Base-by-base conservation (phyloP, 1,140 invertebrate genomes). In the Helicorthomorpha holstii region DNA sequence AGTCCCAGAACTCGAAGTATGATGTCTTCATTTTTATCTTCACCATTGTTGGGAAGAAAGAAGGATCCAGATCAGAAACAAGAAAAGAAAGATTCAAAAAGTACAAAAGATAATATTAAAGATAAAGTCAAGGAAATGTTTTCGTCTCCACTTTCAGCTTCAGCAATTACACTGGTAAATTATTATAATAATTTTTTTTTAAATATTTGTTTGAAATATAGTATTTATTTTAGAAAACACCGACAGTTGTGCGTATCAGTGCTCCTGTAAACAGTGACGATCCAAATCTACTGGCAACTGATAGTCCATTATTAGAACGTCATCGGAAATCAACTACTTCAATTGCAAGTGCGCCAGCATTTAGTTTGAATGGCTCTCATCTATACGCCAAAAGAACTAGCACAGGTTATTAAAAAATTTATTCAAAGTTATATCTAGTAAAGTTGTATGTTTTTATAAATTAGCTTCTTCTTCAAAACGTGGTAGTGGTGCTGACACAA, bases 401-500 rank as follows among this genome's bases (percentile, higher is more conserved):
- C 12, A 41, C 19, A 41, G 12, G 38, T 41, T 12, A 12, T 41
- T 41, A 19, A 41, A 41, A 41, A 41, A 19, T 41, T 19, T 12
- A 12, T 19, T 19, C 19, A 19, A 12, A 41, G 19, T 41, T 41
- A 19, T 41, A 41, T 12, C 19, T 41, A 12, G 19, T 41, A 12
- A 41, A 19, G 38, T 41, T 41, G 19, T 7, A 46, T 46, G 4
- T 46, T 46, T 46, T 25, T 4, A 22, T 46, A 25, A 22, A 22
- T 46, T 4, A 7, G 4, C 4, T 19, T 4, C 25, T 7, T 4
- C 2, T n/a, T 41, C 38, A 48, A 7, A 34, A 47, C 25, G 51
- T 27, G 41, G 51, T 48, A 41, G 22, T 29, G 51, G 41, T 23
- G 45, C 50, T 41, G 44, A 25, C 23, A 27, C 47, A 38, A 48